These are phyloP conservation scores for Leptura quadrifasciata DNA, from an alignment of 2,888 invertebrate species.

Conservation along the genomic window DNA sequence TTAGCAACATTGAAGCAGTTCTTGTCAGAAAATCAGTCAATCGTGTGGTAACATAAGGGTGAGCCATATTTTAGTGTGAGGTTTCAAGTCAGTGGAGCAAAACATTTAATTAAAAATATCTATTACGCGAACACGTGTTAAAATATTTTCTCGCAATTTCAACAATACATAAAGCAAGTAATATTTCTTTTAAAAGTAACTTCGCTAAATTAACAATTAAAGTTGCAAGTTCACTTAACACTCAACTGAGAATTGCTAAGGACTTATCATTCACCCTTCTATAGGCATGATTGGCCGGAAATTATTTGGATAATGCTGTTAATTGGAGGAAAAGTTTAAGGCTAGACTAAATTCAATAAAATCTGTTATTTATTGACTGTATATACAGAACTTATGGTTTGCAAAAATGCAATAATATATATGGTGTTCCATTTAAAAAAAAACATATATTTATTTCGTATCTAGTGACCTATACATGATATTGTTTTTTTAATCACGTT, in stretches of 20 bases:
- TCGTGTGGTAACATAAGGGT: conserved; percentile 56
- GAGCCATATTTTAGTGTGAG: conserved; percentile 41
- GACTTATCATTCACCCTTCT: conserved; percentile 12
- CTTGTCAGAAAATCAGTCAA: conserved; percentile 58
- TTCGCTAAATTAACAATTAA: not conserved
- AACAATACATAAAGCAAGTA: not conserved
- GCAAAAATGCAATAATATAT: too few relatives aligned
- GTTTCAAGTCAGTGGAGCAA: conserved; percentile 44
- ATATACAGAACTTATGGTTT: too few relatives aligned
- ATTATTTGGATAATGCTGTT: conserved; percentile 10
- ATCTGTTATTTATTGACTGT: conserved; percentile 1
- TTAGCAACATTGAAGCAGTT: conserved; percentile 56
- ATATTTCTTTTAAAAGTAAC: not conserved
- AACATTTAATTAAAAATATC: conserved; percentile 49
- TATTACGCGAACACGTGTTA: conserved; percentile 38
- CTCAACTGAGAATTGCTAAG: not conserved
- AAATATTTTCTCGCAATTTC: not conserved
- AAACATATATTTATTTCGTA: too few relatives aligned
- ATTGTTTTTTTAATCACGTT: too few relatives aligned
- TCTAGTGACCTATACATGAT: too few relatives aligned
- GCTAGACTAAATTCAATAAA: not conserved
- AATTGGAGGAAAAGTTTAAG: not conserved
- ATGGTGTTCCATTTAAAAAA: too few relatives aligned
- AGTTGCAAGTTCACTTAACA: not conserved
- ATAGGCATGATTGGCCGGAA: not conserved